These are phyloP conservation scores for Melanotaenia parkinsoni DNA, from an alignment of 2,797 vertebrate genomes.

Conservation along the genomic window DNA sequence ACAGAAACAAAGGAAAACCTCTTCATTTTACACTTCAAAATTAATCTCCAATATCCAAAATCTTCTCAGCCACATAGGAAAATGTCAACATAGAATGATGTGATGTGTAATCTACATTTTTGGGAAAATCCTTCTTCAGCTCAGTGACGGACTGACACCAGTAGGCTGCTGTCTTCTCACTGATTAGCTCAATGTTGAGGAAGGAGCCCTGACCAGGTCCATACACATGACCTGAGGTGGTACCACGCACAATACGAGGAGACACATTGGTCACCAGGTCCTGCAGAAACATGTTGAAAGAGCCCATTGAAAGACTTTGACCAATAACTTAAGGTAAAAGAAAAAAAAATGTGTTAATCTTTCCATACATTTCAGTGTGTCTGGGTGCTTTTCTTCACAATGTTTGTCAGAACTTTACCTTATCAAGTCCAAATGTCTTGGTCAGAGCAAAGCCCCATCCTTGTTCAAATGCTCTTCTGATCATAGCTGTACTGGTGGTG, in stretches of 20 bases:
- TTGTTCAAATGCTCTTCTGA: constrained; percentile 91
- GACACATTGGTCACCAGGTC: constrained; percentile 95
- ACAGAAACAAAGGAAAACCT: background rate
- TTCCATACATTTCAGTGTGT: background rate
- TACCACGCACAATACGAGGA: constrained; percentile 92
- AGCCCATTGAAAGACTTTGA: background rate
- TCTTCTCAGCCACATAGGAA: background rate
- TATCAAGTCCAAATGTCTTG: constrained; percentile 94
- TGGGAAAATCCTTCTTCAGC: constrained; percentile 91
- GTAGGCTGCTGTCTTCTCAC: constrained; percentile 93
- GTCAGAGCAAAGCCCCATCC: constrained; percentile 95
- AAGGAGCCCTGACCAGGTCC: constrained; percentile 94
- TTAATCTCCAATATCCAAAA: background rate
- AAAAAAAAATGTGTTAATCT: background rate
- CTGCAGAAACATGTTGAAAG: constrained; percentile 67
- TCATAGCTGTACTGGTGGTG: constrained; percentile 91
- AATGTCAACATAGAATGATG: background rate
- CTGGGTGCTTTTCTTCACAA: background rate
- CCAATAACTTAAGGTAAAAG: background rate
- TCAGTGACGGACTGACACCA: constrained; percentile 91
- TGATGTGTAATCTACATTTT: constrained; percentile 79
- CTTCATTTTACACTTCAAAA: background rate
- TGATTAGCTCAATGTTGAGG: constrained; percentile 96
- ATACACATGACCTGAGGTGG: constrained; percentile 87
- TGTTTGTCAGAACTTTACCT: constrained; percentile 76